Evolutionary conservation across 2,888 invertebrate genomes (phyloP).

Genomic region (Nipponacmea schrenckii): DNA sequence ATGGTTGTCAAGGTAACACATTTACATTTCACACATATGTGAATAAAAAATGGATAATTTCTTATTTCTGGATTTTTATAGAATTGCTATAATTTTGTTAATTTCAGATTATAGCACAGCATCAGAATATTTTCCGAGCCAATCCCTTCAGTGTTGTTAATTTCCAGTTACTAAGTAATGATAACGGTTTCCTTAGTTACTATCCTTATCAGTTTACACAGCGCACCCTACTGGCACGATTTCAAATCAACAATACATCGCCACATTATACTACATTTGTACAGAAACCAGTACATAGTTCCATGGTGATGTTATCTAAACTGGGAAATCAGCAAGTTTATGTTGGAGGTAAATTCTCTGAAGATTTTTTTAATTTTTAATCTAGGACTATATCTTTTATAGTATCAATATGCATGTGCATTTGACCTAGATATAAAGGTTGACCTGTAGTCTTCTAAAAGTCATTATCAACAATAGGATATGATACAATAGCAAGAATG

Average conservation of each 20-base stretch:
- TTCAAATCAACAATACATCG: slow-evolving; percentile 73
- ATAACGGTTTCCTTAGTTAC: slow-evolving; percentile 77
- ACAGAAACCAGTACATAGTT: slow-evolving; percentile 74
- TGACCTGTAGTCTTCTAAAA: too few relatives aligned
- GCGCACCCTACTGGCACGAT: slow-evolving; percentile 74
- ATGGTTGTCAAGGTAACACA: slow-evolving; percentile 69
- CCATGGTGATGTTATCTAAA: slow-evolving; percentile 72
- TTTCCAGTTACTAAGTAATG: slow-evolving; percentile 73
- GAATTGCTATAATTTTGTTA: neutral
- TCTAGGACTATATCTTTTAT: neutral
- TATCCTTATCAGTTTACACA: slow-evolving; percentile 75
- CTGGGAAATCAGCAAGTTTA: slow-evolving; percentile 67
- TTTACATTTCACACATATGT: slow-evolving; percentile 26
- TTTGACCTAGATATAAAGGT: neutral
- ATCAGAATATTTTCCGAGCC: slow-evolving; percentile 46
- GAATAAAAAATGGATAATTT: too few relatives aligned
- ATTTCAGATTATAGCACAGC: slow-evolving; percentile 61
- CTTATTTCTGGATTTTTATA: too few relatives aligned
- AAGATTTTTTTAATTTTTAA: neutral
- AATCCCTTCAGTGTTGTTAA: slow-evolving; percentile 34
- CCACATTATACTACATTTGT: slow-evolving; percentile 73
- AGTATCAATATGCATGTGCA: slow-evolving; percentile 2
- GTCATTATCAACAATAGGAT: too few relatives aligned
- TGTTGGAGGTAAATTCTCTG: slow-evolving; percentile 18
- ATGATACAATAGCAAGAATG: too few relatives aligned